These are phyloP conservation scores for Polydrusus pterygomalis DNA, from an alignment of 2,888 invertebrate genomes.

Conservation along the genomic window DNA sequence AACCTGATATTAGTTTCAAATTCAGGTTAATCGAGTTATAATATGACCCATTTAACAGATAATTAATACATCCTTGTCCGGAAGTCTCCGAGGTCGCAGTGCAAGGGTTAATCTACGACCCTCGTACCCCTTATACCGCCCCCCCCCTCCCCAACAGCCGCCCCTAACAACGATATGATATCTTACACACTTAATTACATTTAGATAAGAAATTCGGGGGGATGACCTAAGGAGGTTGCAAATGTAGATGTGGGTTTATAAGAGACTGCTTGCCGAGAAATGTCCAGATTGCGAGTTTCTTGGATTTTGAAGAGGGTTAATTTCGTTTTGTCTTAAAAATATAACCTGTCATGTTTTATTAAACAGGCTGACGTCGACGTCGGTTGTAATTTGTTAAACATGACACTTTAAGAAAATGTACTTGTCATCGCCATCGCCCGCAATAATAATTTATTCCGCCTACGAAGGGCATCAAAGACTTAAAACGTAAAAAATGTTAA, in stretches of 20 bases:
- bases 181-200: constrained; percentile 37
- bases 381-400: constrained; percentile 11
- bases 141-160: constrained; percentile 7
- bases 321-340: constrained; percentile 14
- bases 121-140: constrained; percentile 36
- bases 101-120: constrained; percentile 46
- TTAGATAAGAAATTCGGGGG: constrained; percentile 41
- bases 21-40: too few species aligned
- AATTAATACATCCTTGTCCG: constrained; percentile 47
- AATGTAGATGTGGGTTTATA: constrained; percentile 29
- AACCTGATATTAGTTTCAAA: too few species aligned
- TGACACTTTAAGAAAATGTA: background rate
- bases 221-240: constrained; percentile 27
- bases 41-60: constrained; percentile 23
- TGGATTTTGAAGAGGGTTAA: constrained; percentile 31
- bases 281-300: constrained; percentile 20
- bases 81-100: constrained; percentile 38
- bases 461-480: too few species aligned
- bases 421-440: too few species aligned
- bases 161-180: constrained; percentile 39
- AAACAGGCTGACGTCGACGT: background rate
- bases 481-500: too few species aligned
- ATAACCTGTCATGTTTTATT: background rate
- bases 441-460: too few species aligned
- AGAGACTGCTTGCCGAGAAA: constrained; percentile 16